phyloP scores from a whole-genome alignment of 2,113 vertebrate genomes.

The Perca fluviatilis region DNA sequence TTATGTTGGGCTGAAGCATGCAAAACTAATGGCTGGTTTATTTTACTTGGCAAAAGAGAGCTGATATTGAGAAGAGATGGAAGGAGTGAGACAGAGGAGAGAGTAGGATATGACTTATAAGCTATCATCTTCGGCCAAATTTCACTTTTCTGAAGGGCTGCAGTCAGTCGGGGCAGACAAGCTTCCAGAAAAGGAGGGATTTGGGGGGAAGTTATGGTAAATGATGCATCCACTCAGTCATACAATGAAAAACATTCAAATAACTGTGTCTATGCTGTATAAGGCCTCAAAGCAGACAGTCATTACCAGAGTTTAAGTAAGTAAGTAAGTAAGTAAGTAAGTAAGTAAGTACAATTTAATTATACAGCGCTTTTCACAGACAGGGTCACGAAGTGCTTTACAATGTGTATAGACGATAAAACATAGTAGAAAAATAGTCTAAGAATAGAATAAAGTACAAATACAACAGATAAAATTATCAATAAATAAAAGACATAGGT shows the following conservation, averaged over 20 bases:
- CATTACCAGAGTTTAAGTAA: not conserved
- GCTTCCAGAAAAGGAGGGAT: not conserved
- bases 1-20: slow-evolving; percentile 57
- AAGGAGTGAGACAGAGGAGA: slow-evolving; percentile 18
- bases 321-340: too few species aligned
- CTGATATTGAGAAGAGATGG: slow-evolving; percentile 45
- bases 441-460: too few species aligned
- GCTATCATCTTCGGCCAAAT: slow-evolving; percentile 59
- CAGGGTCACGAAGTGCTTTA: too few species aligned
- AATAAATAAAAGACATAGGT: too few species aligned
- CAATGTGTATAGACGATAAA: too few species aligned
- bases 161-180: not conserved
- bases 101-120: slow-evolving; percentile 55
- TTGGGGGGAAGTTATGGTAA: slow-evolving; percentile 48
- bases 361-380: too few species aligned
- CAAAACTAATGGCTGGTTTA: slow-evolving; percentile 59
- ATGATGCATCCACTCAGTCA: slow-evolving; percentile 46
- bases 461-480: too few species aligned
- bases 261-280: not conserved
- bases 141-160: slow-evolving; percentile 42
- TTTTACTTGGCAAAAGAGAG: slow-evolving; percentile 69
- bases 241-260: slow-evolving; percentile 17
- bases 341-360: too few species aligned
- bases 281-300: not conserved
- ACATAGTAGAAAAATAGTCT: too few species aligned